These are phyloP conservation scores for Sebastes flavidus DNA, from an alignment of 2,797 vertebrate genomes.

Conservation along the genomic window DNA sequence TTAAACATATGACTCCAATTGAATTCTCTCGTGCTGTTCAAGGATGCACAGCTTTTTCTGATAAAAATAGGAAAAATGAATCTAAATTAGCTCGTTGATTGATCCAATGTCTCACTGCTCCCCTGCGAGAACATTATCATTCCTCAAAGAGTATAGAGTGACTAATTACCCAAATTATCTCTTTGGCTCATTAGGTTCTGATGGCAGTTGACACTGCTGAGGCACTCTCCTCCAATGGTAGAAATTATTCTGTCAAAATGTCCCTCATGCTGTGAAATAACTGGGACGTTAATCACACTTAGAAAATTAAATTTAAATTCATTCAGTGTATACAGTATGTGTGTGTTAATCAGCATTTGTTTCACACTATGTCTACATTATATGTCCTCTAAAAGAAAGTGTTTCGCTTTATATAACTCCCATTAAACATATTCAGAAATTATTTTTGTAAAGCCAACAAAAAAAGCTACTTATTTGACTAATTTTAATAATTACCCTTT, in stretches of 20 bases:
- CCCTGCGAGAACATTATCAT: conserved; percentile 24
- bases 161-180: conserved; percentile 57
- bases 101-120: conserved; percentile 24
- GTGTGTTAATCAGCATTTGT: neutral
- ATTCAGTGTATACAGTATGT: neutral
- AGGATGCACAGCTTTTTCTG: neutral
- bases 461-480: neutral
- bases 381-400: neutral
- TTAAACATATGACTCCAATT: neutral
- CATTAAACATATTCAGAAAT: neutral
- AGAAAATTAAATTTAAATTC: conserved; percentile 4
- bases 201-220: conserved; percentile 16
- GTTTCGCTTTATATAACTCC: neutral
- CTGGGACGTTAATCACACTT: neutral
- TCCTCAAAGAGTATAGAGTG: conserved; percentile 17
- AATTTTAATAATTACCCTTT: neutral
- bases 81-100: conserved; percentile 42
- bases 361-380: neutral
- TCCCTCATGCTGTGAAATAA: conserved; percentile 14
- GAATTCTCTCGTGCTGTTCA: neutral
- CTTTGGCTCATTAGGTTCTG: conserved; percentile 46
- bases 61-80: conserved; percentile 1
- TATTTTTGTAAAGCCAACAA: neutral
- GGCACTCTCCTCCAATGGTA: neutral
- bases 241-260: conserved; percentile 36